Evolutionary conservation across 2,113 vertebrate genomes (phyloP).

Genomic region (Poeciliopsis prolifica): DNA sequence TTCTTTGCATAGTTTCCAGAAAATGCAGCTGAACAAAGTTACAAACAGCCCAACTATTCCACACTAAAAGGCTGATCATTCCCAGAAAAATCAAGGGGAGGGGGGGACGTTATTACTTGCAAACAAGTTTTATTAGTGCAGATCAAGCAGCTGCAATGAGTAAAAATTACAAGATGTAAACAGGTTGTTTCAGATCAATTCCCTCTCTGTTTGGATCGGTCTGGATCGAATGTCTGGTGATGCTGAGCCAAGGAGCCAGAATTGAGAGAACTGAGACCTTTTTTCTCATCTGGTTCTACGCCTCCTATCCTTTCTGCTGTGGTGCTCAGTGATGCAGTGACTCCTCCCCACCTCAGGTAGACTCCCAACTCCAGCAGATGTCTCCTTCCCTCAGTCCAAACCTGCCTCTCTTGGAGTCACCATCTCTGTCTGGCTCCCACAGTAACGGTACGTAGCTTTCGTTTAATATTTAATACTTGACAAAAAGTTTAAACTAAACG

Average conservation of each 20-base stretch:
- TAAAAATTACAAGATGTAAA: no score
- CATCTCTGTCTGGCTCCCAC: constrained; percentile 37
- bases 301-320: constrained; percentile 5
- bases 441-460: constrained; percentile 44
- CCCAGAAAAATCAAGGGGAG: no score
- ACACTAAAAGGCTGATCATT: not conserved
- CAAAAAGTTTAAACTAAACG: not conserved
- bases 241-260: no score
- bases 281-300: not conserved
- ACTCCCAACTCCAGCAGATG: constrained; percentile 46
- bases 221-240: no score
- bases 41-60: constrained; percentile 43
- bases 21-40: constrained; percentile 59
- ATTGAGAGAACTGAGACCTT: no score
- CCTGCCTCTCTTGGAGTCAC: constrained; percentile 45
- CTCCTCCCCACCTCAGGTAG: constrained; percentile 73
- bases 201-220: no score
- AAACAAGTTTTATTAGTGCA: no score
- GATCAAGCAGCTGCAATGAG: no score
- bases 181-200: no score
- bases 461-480: not conserved
- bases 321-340: constrained; percentile 17
- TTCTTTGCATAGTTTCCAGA: no score
- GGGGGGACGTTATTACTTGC: no score
- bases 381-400: constrained; percentile 57